Evolutionary conservation across 2,797 vertebrate genomes (phyloP).

Genomic region (Pipistrellus kuhlii): DNA sequence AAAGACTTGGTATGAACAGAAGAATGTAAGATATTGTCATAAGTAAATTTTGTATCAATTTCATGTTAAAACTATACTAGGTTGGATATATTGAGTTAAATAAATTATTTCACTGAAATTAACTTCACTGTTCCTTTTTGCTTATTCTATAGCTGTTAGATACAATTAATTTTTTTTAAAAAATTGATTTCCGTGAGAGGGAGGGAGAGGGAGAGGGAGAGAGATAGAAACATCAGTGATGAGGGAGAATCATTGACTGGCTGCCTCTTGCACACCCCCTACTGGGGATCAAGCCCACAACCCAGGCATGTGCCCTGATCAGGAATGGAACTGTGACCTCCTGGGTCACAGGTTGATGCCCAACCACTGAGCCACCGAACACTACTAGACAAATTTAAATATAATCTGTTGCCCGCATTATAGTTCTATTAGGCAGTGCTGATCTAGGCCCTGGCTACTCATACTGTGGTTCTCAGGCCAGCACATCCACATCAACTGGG

Average conservation of each 20-base stretch:
- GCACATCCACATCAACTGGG: too few relatives aligned
- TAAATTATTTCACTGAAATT: slow-evolving; percentile 28
- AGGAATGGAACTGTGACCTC: too few relatives aligned
- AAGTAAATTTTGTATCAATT: neutral
- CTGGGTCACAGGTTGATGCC: too few relatives aligned
- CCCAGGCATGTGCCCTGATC: too few relatives aligned
- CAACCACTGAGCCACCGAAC: too few relatives aligned
- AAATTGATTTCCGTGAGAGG: too few relatives aligned
- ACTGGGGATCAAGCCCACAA: too few relatives aligned
- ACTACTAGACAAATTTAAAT: neutral
- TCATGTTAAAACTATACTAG: neutral
- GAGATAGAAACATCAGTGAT: too few relatives aligned
- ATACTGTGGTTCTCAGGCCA: neutral
- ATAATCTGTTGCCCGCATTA: neutral
- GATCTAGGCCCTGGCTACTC: neutral
- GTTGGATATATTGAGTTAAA: neutral
- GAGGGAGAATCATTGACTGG: too few relatives aligned
- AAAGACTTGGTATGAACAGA: neutral
- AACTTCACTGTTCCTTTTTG: slow-evolving; percentile 1
- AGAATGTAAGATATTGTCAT: neutral
- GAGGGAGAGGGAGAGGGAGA: too few relatives aligned
- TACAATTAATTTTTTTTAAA: too few relatives aligned
- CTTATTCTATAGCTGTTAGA: neutral
- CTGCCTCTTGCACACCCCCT: too few relatives aligned
- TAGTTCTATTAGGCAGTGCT: neutral